Percentiles rank a stretch among this genome's conserved stretches.
Evolutionary conservation across 2,888 invertebrate genomes (phyloP).

Genomic region (Synergus umbraculus): DNA sequence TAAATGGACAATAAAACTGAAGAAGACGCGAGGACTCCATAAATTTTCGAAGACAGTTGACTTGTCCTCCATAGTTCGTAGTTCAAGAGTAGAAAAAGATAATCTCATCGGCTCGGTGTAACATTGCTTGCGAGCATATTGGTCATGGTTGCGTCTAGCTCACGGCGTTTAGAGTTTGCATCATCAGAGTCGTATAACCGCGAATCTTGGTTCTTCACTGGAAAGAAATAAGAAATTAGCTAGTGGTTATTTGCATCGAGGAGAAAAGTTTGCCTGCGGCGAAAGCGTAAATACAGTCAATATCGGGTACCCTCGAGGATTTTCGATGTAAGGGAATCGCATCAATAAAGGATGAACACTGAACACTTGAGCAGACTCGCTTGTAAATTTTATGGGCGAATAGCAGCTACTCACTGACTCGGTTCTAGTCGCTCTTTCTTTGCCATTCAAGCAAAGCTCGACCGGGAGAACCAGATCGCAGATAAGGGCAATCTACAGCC

Average conservation of each 20-base stretch:
- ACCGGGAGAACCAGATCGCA: slow-evolving; percentile 62
- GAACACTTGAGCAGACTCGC: slow-evolving; percentile 50
- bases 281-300: neutral
- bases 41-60: neutral
- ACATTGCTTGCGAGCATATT: neutral
- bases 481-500: slow-evolving; percentile 68
- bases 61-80: neutral
- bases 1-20: too few species aligned
- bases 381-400: slow-evolving; percentile 63
- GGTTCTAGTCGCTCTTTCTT: slow-evolving; percentile 8
- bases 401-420: slow-evolving; percentile 54
- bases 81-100: neutral
- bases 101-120: neutral
- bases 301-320: slow-evolving; percentile 47
- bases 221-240: slow-evolving; percentile 7
- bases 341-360: slow-evolving; percentile 63
- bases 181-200: slow-evolving; percentile 8
- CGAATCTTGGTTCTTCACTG: slow-evolving; percentile 5
- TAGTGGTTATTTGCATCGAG: neutral
- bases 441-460: slow-evolving; percentile 43
- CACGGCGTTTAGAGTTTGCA: slow-evolving; percentile 13
- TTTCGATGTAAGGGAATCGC: slow-evolving; percentile 61
- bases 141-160: slow-evolving; percentile 30
- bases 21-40: too few species aligned
- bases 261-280: neutral